phyloP scores from a whole-genome alignment of 2,888 invertebrate species.

The Patella pellucida region DNA sequence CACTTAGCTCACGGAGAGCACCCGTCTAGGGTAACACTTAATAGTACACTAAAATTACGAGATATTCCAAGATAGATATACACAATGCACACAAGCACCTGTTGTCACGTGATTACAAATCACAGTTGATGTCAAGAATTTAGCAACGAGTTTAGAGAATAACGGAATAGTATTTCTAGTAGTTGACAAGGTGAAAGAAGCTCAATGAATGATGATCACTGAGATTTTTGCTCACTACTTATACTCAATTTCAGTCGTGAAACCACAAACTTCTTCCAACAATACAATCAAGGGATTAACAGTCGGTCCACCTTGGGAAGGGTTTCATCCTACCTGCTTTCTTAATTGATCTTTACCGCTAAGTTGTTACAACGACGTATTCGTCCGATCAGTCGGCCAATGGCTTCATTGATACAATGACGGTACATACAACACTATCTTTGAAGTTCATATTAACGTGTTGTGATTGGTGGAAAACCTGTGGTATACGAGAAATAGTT shows the following conservation, averaged over 20 bases:
- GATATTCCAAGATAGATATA: too few species aligned
- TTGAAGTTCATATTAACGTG: too few species aligned
- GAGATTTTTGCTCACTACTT: constrained; percentile 1
- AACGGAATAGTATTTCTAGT: not conserved
- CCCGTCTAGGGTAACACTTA: too few species aligned
- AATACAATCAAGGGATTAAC: not conserved
- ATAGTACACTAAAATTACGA: too few species aligned
- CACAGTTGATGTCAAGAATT: not conserved
- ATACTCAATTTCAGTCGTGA: not conserved
- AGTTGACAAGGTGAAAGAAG: not conserved
- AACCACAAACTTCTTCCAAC: too few species aligned
- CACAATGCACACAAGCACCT: not conserved
- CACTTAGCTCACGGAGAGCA: too few species aligned
- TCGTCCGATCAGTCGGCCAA: not conserved
- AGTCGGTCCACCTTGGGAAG: not conserved
- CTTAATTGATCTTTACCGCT: not conserved
- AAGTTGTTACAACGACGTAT: not conserved
- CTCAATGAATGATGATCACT: constrained; percentile 1
- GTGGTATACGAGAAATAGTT: too few species aligned
- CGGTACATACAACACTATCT: too few species aligned
- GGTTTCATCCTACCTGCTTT: not conserved
- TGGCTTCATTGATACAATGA: not conserved
- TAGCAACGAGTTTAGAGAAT: not conserved
- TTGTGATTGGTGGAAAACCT: too few species aligned
- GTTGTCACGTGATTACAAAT: not conserved